These are phyloP conservation scores for Odontocerum albicorne DNA, from an alignment of 2,888 invertebrate genomes.

Conservation along the genomic window DNA sequence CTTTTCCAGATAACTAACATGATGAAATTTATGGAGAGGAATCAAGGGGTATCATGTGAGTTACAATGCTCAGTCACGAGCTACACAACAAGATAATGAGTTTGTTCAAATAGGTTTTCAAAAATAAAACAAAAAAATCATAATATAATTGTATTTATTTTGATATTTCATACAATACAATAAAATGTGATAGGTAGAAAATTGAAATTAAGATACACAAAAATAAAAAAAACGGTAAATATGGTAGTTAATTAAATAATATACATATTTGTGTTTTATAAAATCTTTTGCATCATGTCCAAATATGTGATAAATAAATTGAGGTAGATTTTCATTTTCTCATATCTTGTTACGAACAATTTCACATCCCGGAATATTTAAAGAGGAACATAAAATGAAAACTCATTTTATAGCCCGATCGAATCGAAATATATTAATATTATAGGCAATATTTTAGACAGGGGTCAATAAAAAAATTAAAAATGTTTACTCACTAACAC, in stretches of 20 bases:
- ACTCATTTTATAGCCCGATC: background rate
- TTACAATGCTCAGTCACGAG: too few species aligned
- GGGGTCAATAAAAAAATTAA: background rate
- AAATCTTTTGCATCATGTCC: conserved; percentile 54
- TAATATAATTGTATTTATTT: conserved; percentile 37
- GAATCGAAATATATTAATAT: background rate
- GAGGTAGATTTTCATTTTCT: conserved; percentile 56
- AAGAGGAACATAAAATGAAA: background rate
- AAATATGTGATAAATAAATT: conserved; percentile 60
- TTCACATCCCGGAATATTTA: conserved; percentile 6
- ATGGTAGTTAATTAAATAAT: conserved; percentile 23
- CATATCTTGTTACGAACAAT: conserved; percentile 8
- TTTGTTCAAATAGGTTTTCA: background rate
- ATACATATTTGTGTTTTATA: conserved; percentile 40
- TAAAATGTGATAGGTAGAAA: conserved; percentile 36
- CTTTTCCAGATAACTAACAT: too few species aligned
- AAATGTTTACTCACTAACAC: conserved; percentile 21
- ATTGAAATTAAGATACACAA: conserved; percentile 32
- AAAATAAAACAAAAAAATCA: conserved; percentile 3
- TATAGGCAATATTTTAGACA: background rate
- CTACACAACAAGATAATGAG: background rate
- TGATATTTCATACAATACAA: conserved; percentile 35
- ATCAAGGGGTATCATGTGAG: too few species aligned
- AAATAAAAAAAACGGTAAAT: conserved; percentile 24
- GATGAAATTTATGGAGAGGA: too few species aligned